Conservation (phyloP, 2,888 invertebrate genomes). For the Onchidella celtica region DNA sequence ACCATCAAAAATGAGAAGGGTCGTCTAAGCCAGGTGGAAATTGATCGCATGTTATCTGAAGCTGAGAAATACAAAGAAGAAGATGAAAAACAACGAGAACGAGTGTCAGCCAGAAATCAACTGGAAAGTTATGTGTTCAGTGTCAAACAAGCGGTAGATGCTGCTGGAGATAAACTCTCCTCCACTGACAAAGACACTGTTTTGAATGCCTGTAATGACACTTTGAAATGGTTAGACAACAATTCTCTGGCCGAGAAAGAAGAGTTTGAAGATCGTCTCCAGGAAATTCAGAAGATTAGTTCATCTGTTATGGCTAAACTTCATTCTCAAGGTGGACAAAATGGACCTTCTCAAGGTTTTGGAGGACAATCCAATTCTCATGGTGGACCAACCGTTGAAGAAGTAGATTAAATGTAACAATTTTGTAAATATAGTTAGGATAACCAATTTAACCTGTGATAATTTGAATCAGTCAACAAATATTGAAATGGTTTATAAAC, state of each 20-base stretch:
- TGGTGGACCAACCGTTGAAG: too few species aligned
- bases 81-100: too few species aligned
- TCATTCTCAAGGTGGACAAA: too few species aligned
- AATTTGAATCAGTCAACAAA: too few species aligned
- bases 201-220: constrained; percentile 81
- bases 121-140: constrained; percentile 74
- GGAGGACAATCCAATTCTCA: too few species aligned
- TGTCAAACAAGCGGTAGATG: constrained; percentile 84
- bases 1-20: too few species aligned
- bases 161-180: constrained; percentile 82
- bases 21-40: constrained; percentile 90
- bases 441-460: too few species aligned
- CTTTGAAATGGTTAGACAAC: constrained; percentile 89
- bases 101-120: constrained; percentile 68
- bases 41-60: constrained; percentile 85
- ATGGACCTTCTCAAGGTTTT: background rate
- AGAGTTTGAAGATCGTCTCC: constrained; percentile 86
- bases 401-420: too few species aligned
- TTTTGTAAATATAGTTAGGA: too few species aligned
- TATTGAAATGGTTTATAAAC: too few species aligned
- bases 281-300: constrained; percentile 88
- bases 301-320: constrained; percentile 88
- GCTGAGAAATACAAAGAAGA: too few species aligned
- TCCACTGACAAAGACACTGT: constrained; percentile 87
- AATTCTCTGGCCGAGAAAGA: constrained; percentile 90